Base-by-base conservation (phyloP, 2,888 invertebrate genomes). In the Oegoconia quadripuncta region DNA sequence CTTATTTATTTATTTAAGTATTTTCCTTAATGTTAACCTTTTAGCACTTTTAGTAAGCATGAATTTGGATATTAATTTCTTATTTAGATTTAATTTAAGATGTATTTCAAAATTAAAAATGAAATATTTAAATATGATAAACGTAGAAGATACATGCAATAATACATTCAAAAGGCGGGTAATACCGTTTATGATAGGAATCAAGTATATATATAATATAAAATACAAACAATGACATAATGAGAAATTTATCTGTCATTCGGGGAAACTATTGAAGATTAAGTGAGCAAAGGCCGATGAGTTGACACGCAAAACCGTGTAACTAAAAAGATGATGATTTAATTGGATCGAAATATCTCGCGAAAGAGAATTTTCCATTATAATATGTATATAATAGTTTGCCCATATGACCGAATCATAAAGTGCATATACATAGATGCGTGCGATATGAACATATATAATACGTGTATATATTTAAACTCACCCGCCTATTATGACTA, bases 401-500 rank as follows among this genome's bases (percentile, higher is more conserved):
- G n/a, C n/a, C n/a, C n/a, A n/a, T n/a, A n/a, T n/a, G n/a, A n/a
- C n/a, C n/a, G n/a, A n/a, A n/a, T n/a, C 51, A 49, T 25, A 51
- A 53, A 48, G 42, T 46, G 51, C 39, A 49, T 34, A 35, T 6
- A 45, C 37, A 35, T 38, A 46, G 23, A 46, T 37, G 37, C 43
- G 31, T 31, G 33, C 14, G 23, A 37, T 39, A 42, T 44, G 46
- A 45, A 14, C 13, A 33, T 16, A 53, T 51, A 59, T 31, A 60
- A n/a, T 35, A 47, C 39, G 48, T 42, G 50, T 56, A 59, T 61
- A 64, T 55, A 63, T 59, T 64, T 64, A 57, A 67, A 88, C 88
- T 88, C 74, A 88, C 88, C 88, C 88, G 84, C 83, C 88, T 88
- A 87, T 74, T 84, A 79, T 86, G 88, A 83, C 79, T 88, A 88